phyloP scores from a whole-genome alignment of 2,113 vertebrate genomes.

The Cryptotis parvus region DNA sequence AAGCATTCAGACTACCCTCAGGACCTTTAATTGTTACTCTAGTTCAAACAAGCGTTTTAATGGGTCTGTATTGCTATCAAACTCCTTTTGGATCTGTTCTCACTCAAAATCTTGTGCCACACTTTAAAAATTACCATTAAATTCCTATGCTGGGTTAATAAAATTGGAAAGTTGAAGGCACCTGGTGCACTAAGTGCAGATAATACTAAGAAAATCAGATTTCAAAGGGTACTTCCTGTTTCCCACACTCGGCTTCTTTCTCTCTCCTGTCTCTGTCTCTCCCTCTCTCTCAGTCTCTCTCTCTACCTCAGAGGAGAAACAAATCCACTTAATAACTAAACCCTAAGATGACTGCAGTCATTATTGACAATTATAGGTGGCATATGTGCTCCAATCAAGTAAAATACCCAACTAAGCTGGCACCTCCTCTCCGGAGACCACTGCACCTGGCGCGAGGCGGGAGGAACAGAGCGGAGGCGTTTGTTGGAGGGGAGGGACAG shows the following conservation, averaged over 20 bases:
- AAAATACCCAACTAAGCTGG: background rate
- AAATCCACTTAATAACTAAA: conserved; percentile 18
- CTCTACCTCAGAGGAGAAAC: background rate
- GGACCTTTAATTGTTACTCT: background rate
- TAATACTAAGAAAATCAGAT: conserved; percentile 25
- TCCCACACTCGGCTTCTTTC: background rate
- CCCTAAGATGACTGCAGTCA: conserved; percentile 4
- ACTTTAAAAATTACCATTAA: background rate
- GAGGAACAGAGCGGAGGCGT: no score
- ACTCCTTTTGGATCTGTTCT: conserved; percentile 1
- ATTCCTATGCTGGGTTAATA: background rate
- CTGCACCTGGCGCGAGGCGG: background rate
- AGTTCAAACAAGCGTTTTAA: conserved; percentile 11
- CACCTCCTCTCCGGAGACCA: background rate
- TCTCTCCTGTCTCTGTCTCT: no score
- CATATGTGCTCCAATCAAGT: background rate
- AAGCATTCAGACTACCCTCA: background rate
- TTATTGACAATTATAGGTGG: background rate
- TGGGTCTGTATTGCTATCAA: background rate
- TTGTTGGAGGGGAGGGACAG: background rate
- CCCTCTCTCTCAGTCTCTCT: background rate
- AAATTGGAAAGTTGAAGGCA: background rate
- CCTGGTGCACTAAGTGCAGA: background rate
- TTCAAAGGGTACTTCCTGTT: conserved; percentile 20
- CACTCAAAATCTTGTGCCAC: background rate